Evolutionary conservation across 2,888 invertebrate genomes (phyloP), one percentile per base, ranked within the genome.

Genomic region (Strigamia crassipes): DNA sequence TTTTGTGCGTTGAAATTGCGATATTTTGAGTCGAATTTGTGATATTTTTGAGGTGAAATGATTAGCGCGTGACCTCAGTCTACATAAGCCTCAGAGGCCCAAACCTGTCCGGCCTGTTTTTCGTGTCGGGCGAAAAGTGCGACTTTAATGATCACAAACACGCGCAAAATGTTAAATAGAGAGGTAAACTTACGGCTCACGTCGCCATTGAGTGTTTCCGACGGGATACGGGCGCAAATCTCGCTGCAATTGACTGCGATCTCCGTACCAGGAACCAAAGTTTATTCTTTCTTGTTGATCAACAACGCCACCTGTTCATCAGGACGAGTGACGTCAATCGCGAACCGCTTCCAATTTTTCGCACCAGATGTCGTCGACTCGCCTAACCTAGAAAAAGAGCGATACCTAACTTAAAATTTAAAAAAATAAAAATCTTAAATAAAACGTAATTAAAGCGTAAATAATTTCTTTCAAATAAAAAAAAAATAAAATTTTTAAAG

Each of bases 231-330:
- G 51, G 51, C 51, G 8, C 51, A 51, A 51, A 13, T 51, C 51
- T 51, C 4, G n/a, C 5, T 3, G 51, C 51, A 51, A 51, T 18
- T 51, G 51, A 51, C 51, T 51, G 51, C 51, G 51, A 51, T 51
- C 51, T 51, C 51, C 51, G 51, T 51, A 51, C 51, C 51, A 51
- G 51, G 51, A 51, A 51, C 51, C 51, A 51, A 51, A 51, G 51
- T 51, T 51, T 51, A 51, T 51, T 51, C 51, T 51, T 51, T 38
- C 38, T 38, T 38, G 51, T 51, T 51, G 51, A 51, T 51, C 51
- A 51, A 51, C 51, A 51, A 51, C 51, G 51, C 51, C 51, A 51
- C 51, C 51, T 51, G 51, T 51, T 51, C 51, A 51, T 15, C 38
- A 18, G n/a, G 51, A 1, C 18, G 51, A 51, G 18, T 51, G 51